Percentiles rank a stretch among this genome's conserved stretches.
Conservation (phyloP, 2,888 invertebrate genomes). For the Syritta pipiens region DNA sequence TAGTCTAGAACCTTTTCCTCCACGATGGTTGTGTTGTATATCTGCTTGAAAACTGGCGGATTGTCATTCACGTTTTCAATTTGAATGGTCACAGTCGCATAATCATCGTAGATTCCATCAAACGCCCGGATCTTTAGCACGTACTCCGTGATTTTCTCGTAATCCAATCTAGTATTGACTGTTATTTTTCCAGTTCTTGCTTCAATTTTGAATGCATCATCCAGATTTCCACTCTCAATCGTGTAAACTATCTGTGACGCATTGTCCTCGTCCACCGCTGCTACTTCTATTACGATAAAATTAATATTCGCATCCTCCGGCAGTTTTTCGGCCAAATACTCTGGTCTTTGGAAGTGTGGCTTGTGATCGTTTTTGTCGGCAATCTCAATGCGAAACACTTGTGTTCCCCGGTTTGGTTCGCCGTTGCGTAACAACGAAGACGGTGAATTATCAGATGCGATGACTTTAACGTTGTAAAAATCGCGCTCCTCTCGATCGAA, state of each 20-base stretch:
- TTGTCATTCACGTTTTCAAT: conserved; percentile 96
- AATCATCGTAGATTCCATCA: conserved; percentile 91
- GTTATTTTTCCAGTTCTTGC: conserved; percentile 91
- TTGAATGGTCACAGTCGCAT: conserved; percentile 90
- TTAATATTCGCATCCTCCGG: conserved; percentile 92
- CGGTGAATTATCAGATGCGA: conserved; percentile 93
- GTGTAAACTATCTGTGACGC: conserved; percentile 92
- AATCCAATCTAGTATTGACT: conserved; percentile 89
- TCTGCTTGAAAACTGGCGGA: conserved; percentile 89
- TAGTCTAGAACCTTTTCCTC: conserved; percentile 86
- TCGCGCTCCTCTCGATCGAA: conserved; percentile 93
- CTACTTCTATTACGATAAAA: conserved; percentile 91
- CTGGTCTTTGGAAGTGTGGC: conserved; percentile 90
- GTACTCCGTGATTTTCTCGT: conserved; percentile 91
- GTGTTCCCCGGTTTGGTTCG: conserved; percentile 87
- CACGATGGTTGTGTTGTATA: conserved; percentile 86
- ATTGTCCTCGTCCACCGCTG: conserved; percentile 92
- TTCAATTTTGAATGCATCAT: conserved; percentile 92
- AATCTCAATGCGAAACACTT: conserved; percentile 93
- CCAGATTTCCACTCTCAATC: conserved; percentile 91
- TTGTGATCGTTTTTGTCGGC: conserved; percentile 98
- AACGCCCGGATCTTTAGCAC: conserved; percentile 90
- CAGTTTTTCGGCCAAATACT: conserved; percentile 87
- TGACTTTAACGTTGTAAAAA: conserved; percentile 93
- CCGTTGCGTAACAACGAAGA: conserved; percentile 85